These are phyloP conservation scores for Micrasema longulum DNA, from an alignment of 1,140 invertebrate genomes.

Conservation along the genomic window DNA sequence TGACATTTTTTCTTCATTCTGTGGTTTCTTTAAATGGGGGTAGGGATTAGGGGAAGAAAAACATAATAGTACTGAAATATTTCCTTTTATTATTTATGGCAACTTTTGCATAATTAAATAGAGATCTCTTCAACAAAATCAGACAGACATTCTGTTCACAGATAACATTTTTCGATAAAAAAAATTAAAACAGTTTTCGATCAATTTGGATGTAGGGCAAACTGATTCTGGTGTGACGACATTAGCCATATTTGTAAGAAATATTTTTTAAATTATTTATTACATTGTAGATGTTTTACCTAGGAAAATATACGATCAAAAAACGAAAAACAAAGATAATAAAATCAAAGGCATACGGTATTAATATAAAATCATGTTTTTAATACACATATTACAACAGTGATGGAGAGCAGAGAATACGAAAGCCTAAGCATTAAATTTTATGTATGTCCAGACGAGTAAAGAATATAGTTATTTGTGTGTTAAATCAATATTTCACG, in stretches of 20 bases:
- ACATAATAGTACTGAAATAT: conserved; percentile 30
- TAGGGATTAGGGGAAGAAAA: neutral
- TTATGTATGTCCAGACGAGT: no score
- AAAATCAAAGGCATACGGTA: no score
- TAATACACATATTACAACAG: no score
- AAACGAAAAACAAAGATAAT: no score
- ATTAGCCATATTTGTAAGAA: conserved; percentile 34
- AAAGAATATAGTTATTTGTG: no score
- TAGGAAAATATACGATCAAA: conserved; percentile 35
- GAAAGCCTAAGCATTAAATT: no score
- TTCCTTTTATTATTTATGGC: conserved; percentile 39
- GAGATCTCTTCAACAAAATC: conserved; percentile 38
- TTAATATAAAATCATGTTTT: no score
- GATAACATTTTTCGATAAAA: conserved; percentile 2
- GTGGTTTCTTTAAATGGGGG: no score
- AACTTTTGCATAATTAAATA: conserved; percentile 42
- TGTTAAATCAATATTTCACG: no score
- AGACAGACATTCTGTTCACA: conserved; percentile 24
- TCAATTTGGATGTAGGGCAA: conserved; percentile 7
- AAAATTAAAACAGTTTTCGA: conserved; percentile 3
- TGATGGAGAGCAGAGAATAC: no score
- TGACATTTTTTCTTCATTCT: no score
- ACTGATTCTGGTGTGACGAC: neutral
- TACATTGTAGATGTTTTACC: neutral
- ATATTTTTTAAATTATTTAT: conserved; percentile 27